Evolutionary conservation across 1,140 invertebrate species (phyloP), one percentile per base, ranked within the genome.

Genomic region (Brachionus rubens): DNA sequence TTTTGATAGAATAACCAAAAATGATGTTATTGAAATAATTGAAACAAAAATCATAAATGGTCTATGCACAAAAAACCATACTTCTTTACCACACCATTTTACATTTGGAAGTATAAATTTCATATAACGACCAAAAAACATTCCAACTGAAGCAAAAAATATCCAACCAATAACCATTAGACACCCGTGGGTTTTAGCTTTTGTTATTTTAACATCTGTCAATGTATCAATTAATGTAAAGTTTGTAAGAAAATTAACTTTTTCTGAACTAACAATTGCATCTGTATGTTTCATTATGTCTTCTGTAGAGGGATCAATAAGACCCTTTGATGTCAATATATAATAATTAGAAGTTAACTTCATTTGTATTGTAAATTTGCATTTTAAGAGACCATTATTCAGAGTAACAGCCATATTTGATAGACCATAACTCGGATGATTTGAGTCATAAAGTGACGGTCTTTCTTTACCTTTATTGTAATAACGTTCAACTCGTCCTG

Each of bases 161-260:
- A 70, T 50, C 65, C 65, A 70, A 6, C 36, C 65, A 14, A 70
- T 70, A 30, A 70, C 65, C 65, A 70, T 70, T 3, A 70, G 24
- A 1, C 65, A 70, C 16, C 36, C 65, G 14, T 70, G 65, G 1
- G 43, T 30, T 28, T 70, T 47, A 46, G 40, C 65, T 70, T 24
- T 70, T 10, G 43, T 19, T 14, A 47, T 19, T 24, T 19, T 4
- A 19, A 26, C 36, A 40, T 46, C 65, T 33, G 9, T 16, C 0
- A 16, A 28, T n/a, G 10, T 14, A 50, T n/a, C 46, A 14, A 21
- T 19, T 16, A 26, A 26, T 19, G 12, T 28, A 7, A 1, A 6
- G 9, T 40, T 70, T 2, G 36, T 47, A 16, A 28, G 7, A 28
- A 70, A 70, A 33, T 70, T 30, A 16, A 70, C 46, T 40, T 70